Evolutionary conservation across 2,113 vertebrate genomes (phyloP).

Genomic region (Suncus etruscus): DNA sequence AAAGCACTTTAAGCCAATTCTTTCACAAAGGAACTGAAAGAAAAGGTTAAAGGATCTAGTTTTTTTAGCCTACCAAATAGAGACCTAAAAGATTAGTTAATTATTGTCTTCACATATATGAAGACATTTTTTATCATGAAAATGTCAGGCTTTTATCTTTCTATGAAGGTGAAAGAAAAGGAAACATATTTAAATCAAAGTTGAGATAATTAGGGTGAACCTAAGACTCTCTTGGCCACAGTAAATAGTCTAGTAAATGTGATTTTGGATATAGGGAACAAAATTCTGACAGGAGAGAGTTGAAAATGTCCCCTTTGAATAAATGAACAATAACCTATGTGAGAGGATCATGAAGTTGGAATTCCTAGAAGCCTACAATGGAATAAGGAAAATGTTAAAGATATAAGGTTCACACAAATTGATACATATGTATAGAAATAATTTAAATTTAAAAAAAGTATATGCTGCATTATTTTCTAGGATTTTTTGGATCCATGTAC

Average conservation of each 20-base stretch:
- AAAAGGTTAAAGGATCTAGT: conserved; percentile 64
- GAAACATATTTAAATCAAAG: conserved; percentile 72
- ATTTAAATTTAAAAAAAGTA: conserved; percentile 14
- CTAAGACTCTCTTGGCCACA: neutral
- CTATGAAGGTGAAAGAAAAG: conserved; percentile 55
- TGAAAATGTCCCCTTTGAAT: neutral
- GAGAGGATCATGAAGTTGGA: neutral
- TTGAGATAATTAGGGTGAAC: conserved; percentile 62
- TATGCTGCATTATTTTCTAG: neutral
- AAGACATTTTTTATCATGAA: conserved; percentile 69
- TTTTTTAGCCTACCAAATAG: conserved; percentile 60
- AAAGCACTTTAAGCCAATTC: conserved; percentile 66
- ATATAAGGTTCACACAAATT: conserved; percentile 2
- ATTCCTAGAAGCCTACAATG: neutral
- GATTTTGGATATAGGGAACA: neutral
- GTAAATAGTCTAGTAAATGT: conserved; percentile 11
- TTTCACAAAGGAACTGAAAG: conserved; percentile 69
- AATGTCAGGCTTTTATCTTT: conserved; percentile 76
- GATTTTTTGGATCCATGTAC: neutral
- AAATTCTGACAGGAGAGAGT: conserved; percentile 11
- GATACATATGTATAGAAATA: neutral
- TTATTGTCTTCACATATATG: conserved; percentile 75
- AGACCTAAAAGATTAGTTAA: conserved; percentile 66
- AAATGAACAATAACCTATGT: neutral
- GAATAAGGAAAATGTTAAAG: neutral